Evolutionary conservation across 2,888 invertebrate genomes (phyloP).

Genomic region (Nephrotoma flavescens): DNA sequence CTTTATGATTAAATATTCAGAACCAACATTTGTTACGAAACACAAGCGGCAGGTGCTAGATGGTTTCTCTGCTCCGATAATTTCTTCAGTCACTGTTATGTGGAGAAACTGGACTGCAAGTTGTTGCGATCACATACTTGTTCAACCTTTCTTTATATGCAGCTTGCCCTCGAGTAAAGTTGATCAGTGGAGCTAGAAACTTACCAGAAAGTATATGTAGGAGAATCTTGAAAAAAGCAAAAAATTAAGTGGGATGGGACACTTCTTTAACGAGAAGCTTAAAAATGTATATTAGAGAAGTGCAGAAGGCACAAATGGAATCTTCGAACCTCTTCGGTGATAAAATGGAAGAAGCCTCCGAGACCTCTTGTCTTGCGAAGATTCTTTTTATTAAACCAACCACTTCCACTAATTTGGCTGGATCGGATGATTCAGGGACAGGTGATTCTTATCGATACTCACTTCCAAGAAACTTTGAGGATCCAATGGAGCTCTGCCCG

Average conservation of each 20-base stretch:
- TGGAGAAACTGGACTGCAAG: no score
- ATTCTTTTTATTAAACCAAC: not conserved
- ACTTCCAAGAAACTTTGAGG: not conserved
- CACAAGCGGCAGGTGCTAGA: no score
- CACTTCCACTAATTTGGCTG: not conserved
- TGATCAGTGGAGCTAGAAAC: no score
- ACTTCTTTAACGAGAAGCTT: not conserved
- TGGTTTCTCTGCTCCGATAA: no score
- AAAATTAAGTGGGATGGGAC: not conserved
- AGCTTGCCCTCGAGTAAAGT: no score
- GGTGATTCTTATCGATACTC: not conserved
- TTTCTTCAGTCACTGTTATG: no score
- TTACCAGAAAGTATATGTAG: no score
- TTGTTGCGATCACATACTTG: no score
- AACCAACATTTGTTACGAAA: no score
- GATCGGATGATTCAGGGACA: not conserved
- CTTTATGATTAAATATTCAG: no score
- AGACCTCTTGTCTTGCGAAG: not conserved
- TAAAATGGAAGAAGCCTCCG: not conserved
- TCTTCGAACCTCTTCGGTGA: not conserved
- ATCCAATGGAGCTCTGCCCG: not conserved
- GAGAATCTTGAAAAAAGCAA: no score
- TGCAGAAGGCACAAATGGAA: not conserved
- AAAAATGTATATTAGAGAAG: not conserved
- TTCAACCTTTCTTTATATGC: no score